Evolutionary conservation across 2,797 vertebrate genomes (phyloP).

Genomic region (Antennarius maculatus): DNA sequence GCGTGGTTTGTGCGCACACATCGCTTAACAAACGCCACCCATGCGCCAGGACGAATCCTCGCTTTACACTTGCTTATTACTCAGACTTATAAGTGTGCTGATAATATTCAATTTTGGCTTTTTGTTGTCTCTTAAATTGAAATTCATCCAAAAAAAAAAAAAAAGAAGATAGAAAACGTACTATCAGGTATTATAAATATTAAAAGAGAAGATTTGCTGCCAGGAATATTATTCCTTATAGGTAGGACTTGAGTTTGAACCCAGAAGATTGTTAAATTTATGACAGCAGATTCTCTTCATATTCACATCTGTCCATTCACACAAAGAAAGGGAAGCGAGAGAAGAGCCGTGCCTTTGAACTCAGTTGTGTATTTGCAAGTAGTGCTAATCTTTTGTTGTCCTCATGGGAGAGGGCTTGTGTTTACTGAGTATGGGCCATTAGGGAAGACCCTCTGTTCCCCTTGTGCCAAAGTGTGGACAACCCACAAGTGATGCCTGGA

Average conservation of each 20-base stretch:
- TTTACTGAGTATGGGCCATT: conserved; percentile 76
- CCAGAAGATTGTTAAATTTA: conserved; percentile 8
- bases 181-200: not conserved
- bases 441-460: conserved; percentile 62
- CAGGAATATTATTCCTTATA: too few species aligned
- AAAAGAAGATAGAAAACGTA: too few species aligned
- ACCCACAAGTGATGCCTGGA: conserved; percentile 63
- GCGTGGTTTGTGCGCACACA: conserved; percentile 54
- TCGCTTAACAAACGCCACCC: conserved; percentile 28
- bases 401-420: conserved; percentile 75
- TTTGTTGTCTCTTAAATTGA: not conserved
- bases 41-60: not conserved
- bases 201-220: not conserved
- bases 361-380: conserved; percentile 82
- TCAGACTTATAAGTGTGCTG: too few species aligned
- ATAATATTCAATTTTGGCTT: too few species aligned
- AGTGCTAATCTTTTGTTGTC: conserved; percentile 84
- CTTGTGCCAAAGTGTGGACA: conserved; percentile 70
- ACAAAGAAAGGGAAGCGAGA: conserved; percentile 75
- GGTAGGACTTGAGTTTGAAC: conserved; percentile 16
- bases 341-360: conserved; percentile 75
- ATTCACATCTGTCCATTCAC: conserved; percentile 45
- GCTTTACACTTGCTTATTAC: not conserved
- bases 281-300: conserved; percentile 13
- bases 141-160: not conserved